A percentile compares a stretch with the other conserved stretches of the same genome.
Conservation (phyloP, 2,797 vertebrate genomes). For the Lagodon rhomboides region DNA sequence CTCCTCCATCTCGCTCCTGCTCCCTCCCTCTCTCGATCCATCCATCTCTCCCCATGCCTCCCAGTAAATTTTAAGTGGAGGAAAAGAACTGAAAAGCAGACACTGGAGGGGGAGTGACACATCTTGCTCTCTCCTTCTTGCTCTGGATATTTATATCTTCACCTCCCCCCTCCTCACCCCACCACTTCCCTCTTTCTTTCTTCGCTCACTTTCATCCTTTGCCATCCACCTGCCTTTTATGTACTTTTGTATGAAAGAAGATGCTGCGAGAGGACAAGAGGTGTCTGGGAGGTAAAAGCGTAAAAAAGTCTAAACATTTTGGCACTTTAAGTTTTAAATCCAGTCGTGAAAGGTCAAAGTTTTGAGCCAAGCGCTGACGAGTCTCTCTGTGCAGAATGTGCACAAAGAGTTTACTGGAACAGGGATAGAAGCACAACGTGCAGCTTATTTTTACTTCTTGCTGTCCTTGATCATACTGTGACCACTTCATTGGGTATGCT, state of each 20-base stretch:
- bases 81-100: constrained; percentile 54
- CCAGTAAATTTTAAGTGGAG: constrained; percentile 54
- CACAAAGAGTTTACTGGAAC: not conserved
- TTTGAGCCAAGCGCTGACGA: not conserved
- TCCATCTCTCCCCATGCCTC: constrained; percentile 59
- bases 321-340: not conserved
- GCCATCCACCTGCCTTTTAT: constrained; percentile 25
- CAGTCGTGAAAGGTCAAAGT: not conserved
- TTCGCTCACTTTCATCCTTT: not conserved
- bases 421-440: not conserved
- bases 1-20: constrained; percentile 43
- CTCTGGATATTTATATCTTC: constrained; percentile 59
- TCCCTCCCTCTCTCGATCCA: constrained; percentile 39
- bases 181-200: not conserved
- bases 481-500: not conserved
- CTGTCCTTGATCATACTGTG: not conserved
- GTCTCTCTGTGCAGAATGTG: not conserved
- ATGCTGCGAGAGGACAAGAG: not conserved
- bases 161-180: not conserved
- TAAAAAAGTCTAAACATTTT: not conserved
- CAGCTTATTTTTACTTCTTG: not conserved
- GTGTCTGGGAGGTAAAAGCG: not conserved
- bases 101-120: constrained; percentile 56
- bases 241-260: constrained; percentile 3
- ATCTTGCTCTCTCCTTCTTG: constrained; percentile 32